Conservation (phyloP, 2,113 vertebrate genomes). For the Clupea harengus region DNA sequence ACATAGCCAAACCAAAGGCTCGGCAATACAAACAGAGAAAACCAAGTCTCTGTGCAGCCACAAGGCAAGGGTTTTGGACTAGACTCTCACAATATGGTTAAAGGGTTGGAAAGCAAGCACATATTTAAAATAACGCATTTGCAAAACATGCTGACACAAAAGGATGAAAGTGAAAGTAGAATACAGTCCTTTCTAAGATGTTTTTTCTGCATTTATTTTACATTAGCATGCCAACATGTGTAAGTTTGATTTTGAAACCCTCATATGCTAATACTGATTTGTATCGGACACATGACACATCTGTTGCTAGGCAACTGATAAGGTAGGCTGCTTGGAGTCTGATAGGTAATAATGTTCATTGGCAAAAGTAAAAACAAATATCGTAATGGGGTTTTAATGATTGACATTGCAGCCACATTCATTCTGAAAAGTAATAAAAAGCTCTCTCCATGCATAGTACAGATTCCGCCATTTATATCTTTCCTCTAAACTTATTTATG, state of each 20-base stretch:
- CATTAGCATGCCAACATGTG: not conserved
- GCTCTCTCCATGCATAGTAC: conserved; percentile 39
- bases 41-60: conserved; percentile 49
- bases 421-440: conserved; percentile 39
- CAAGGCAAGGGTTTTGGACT: conserved; percentile 33
- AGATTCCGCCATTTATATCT: conserved; percentile 55
- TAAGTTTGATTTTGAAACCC: not conserved
- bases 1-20: conserved; percentile 60
- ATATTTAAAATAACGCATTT: conserved; percentile 23
- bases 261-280: not conserved
- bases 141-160: not conserved
- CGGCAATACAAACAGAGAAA: conserved; percentile 45
- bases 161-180: too few species aligned
- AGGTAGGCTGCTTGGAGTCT: not conserved
- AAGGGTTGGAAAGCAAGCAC: not conserved
- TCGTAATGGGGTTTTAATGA: conserved; percentile 49
- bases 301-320: not conserved
- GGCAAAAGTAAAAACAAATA: conserved; percentile 42
- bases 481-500: conserved; percentile 65
- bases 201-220: not conserved
- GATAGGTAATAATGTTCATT: conserved; percentile 38
- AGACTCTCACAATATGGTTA: not conserved
- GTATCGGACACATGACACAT: not conserved
- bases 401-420: conserved; percentile 46
- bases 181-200: too few species aligned